phyloP scores from a whole-genome alignment of 2,113 vertebrate species.

The Crotalus helleri region DNA sequence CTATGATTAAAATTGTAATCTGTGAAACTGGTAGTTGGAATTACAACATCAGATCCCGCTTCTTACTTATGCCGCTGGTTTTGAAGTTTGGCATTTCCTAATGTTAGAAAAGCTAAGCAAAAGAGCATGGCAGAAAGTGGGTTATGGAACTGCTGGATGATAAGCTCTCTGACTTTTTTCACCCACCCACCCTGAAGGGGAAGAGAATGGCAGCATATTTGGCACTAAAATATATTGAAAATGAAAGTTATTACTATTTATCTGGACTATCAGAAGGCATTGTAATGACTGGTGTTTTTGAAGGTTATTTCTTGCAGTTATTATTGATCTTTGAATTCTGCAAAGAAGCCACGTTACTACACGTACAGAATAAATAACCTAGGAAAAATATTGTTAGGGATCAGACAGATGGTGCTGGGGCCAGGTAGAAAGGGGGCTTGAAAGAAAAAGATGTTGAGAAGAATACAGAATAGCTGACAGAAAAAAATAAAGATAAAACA shows the following conservation, averaged over 20 bases:
- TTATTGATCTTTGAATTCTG: background rate
- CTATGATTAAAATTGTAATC: background rate
- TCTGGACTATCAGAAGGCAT: background rate
- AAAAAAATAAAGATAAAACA: background rate
- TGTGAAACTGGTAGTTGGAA: background rate
- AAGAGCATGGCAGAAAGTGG: background rate
- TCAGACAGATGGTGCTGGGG: background rate
- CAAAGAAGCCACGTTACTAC: background rate
- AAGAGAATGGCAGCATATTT: background rate
- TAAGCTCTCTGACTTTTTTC: background rate
- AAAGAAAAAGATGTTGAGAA: background rate
- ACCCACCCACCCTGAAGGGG: background rate
- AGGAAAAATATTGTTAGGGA: background rate
- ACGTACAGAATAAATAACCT: background rate
- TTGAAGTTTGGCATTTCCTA: background rate
- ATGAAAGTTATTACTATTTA: background rate
- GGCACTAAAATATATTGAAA: background rate
- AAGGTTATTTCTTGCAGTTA: no score
- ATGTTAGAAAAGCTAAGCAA: background rate
- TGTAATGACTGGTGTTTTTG: background rate
- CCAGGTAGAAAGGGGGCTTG: background rate
- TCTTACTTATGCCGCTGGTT: background rate
- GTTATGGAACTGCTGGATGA: background rate
- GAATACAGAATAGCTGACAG: background rate
- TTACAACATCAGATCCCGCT: background rate